Evolutionary conservation across 2,888 invertebrate genomes (phyloP).

Genomic region (Euzophera pinguis): DNA sequence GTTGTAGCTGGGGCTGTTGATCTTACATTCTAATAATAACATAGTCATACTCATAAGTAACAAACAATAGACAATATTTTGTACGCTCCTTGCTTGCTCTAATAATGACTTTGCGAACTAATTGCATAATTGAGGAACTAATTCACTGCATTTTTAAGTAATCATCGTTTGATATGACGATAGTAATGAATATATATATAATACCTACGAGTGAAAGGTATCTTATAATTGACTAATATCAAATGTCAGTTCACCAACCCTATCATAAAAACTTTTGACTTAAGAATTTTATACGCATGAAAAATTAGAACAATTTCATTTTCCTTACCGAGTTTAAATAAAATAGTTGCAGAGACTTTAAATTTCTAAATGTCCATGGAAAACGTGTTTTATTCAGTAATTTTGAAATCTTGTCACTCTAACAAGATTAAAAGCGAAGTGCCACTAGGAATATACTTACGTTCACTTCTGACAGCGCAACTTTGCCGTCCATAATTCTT

Average conservation of each 20-base stretch:
- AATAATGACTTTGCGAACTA: neutral
- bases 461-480: slow-evolving; percentile 43
- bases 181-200: neutral
- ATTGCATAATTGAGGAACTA: neutral
- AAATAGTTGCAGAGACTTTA: slow-evolving; percentile 13
- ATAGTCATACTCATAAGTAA: neutral
- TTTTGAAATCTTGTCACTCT: slow-evolving; percentile 22
- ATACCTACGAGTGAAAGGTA: neutral
- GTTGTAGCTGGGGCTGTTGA: neutral
- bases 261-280: slow-evolving; percentile 8
- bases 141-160: neutral
- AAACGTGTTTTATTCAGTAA: neutral
- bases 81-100: neutral
- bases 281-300: slow-evolving; percentile 3
- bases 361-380: slow-evolving; percentile 13
- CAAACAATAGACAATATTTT: neutral
- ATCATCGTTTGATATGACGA: neutral
- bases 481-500: slow-evolving; percentile 57
- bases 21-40: neutral
- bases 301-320: neutral
- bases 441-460: slow-evolving; percentile 31
- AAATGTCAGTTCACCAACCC: neutral
- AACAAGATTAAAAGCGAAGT: slow-evolving; percentile 24
- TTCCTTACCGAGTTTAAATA: neutral
- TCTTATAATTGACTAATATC: neutral